A percentile compares a stretch with the other conserved stretches of the same genome.
These are phyloP conservation scores for Circaetus cinerascens DNA, from an alignment of 2,113 vertebrate genomes.

Conservation along the genomic window DNA sequence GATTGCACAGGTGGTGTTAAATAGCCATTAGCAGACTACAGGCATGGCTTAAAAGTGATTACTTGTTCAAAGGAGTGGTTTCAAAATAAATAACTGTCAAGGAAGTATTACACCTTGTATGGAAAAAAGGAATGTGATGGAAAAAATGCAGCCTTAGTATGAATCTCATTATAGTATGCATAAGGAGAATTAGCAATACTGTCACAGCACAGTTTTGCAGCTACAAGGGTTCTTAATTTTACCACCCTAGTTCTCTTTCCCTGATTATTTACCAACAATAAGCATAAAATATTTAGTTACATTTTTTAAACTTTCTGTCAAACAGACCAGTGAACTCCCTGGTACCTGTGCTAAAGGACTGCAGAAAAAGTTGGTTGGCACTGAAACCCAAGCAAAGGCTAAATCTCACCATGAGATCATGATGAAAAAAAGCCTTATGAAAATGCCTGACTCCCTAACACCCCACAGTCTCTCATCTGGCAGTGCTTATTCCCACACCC, in stretches of 20 bases:
- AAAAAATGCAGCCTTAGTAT: background rate
- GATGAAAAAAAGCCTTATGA: background rate
- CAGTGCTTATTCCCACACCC: background rate
- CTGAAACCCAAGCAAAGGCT: background rate
- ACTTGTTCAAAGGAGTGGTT: slow-evolving; percentile 26
- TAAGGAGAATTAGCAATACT: background rate
- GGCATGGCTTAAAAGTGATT: slow-evolving; percentile 3
- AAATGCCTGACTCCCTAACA: background rate
- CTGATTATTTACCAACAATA: background rate
- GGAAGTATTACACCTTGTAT: background rate
- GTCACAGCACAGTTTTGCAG: background rate
- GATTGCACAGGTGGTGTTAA: slow-evolving; percentile 20
- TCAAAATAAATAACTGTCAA: slow-evolving; percentile 35
- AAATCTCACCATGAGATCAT: background rate
- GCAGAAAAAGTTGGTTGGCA: background rate
- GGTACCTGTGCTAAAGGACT: background rate
- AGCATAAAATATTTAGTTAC: background rate
- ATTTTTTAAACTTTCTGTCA: background rate
- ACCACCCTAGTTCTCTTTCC: background rate
- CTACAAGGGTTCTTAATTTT: background rate
- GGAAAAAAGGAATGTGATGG: background rate
- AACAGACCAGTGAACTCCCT: background rate
- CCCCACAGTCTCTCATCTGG: background rate
- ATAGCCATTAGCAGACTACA: slow-evolving; percentile 20
- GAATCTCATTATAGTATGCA: background rate